Percentiles rank a stretch among this genome's conserved stretches.
phyloP scores from a whole-genome alignment of 2,113 vertebrate species.

The Pantherophis guttatus region DNA sequence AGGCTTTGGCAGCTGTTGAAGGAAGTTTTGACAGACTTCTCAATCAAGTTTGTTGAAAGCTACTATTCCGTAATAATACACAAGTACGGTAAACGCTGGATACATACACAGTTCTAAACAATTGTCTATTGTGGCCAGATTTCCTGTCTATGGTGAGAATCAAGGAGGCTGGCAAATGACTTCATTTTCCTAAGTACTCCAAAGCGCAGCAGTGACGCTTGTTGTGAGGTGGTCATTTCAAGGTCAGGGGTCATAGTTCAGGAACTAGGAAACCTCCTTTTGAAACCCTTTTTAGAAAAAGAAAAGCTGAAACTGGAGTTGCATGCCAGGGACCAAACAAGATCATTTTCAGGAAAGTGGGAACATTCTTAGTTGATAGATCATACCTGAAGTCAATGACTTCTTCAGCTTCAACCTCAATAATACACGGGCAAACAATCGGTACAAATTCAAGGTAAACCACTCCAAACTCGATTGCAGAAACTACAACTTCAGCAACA shows the following conservation, averaged over 20 bases:
- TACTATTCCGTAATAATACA: not conserved
- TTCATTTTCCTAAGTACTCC: not conserved
- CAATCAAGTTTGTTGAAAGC: slow-evolving; percentile 9
- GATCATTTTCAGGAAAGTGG: not conserved
- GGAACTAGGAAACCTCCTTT: not conserved
- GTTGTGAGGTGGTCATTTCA: not conserved
- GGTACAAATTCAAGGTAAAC: no score
- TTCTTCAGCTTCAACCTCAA: no score
- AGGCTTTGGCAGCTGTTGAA: not conserved
- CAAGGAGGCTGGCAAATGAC: not conserved
- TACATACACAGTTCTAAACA: not conserved
- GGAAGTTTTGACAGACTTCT: not conserved
- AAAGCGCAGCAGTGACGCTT: not conserved
- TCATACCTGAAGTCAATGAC: no score
- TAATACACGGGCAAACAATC: no score
- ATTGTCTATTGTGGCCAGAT: slow-evolving; percentile 7
- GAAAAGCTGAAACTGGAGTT: not conserved
- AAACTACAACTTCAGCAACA: no score
- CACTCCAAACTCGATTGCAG: no score
- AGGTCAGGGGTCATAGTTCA: not conserved
- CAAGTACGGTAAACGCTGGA: not conserved
- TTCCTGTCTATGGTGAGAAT: slow-evolving; percentile 15
- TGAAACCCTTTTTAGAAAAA: not conserved
- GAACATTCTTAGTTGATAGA: not conserved
- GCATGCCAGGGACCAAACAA: no score